A percentile compares a stretch with the other conserved stretches of the same genome.
Conservation (phyloP, 2,113 vertebrate species). For the Pangasianodon gigas region DNA sequence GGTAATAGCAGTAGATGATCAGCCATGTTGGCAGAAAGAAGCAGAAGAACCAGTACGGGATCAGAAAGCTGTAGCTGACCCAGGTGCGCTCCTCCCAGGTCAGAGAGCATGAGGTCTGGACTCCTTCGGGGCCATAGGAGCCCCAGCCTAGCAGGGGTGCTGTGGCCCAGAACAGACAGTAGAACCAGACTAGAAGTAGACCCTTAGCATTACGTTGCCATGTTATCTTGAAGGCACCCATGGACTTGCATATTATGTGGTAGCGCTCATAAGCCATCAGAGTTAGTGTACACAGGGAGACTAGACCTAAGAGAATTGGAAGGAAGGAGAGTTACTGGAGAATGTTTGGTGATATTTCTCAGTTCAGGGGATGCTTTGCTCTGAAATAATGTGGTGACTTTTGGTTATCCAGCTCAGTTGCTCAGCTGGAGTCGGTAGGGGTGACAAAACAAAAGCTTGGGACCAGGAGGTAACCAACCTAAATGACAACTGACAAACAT, state of each 20-base stretch:
- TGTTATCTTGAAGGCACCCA: slow-evolving; percentile 62
- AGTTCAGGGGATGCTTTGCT: not conserved
- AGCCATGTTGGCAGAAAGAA: slow-evolving; percentile 64
- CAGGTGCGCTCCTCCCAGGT: slow-evolving; percentile 67
- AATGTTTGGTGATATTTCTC: not conserved
- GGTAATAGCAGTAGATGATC: slow-evolving; percentile 70
- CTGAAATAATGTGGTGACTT: not conserved
- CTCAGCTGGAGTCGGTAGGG: not conserved
- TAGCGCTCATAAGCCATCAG: slow-evolving; percentile 71
- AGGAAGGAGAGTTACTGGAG: not conserved
- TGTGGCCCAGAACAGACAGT: slow-evolving; percentile 71
- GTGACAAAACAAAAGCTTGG: not conserved
- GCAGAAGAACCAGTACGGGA: slow-evolving; percentile 70
- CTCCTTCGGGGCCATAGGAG: slow-evolving; percentile 66
- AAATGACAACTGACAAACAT: not conserved
- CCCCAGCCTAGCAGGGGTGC: slow-evolving; percentile 69
- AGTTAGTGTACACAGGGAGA: slow-evolving; percentile 71
- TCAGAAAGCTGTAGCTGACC: slow-evolving; percentile 72
- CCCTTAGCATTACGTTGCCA: slow-evolving; percentile 59
- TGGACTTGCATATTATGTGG: slow-evolving; percentile 67
- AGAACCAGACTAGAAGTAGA: slow-evolving; percentile 67
- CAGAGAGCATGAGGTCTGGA: slow-evolving; percentile 72
- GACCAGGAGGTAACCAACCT: not conserved
- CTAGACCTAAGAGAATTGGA: slow-evolving; percentile 50
- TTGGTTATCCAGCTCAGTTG: not conserved